These are phyloP conservation scores for Lycocerus yunnanus DNA, from an alignment of 2,888 invertebrate species.

Conservation along the genomic window DNA sequence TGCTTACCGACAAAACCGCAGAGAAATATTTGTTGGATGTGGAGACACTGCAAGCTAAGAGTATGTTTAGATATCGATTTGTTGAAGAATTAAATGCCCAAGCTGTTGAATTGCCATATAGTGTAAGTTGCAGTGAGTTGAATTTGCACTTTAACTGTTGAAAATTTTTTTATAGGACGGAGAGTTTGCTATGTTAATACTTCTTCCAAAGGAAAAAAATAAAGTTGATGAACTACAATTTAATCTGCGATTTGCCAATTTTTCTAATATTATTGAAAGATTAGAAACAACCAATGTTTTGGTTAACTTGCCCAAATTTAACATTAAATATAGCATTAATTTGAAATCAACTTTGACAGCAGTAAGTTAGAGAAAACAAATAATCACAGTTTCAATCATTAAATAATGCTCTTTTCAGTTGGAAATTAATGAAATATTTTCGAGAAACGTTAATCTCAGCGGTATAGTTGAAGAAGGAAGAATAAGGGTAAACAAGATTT, in stretches of 20 bases:
- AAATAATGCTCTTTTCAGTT: conserved; percentile 57
- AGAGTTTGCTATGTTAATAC: conserved; percentile 65
- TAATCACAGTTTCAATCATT: background rate
- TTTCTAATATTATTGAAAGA: conserved; percentile 56
- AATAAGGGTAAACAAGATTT: conserved; percentile 60
- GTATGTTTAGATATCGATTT: conserved; percentile 65
- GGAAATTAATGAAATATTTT: conserved; percentile 63
- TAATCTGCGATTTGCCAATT: conserved; percentile 62
- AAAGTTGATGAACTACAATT: conserved; percentile 58
- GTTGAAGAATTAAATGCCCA: conserved; percentile 68
- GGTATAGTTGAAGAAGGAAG: conserved; percentile 57
- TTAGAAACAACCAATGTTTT: conserved; percentile 60
- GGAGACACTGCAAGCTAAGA: conserved; percentile 71
- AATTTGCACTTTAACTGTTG: background rate
- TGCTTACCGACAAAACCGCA: conserved; percentile 69
- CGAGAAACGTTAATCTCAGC: conserved; percentile 61
- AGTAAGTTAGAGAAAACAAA: no score
- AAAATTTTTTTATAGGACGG: conserved; percentile 62
- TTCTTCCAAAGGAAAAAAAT: conserved; percentile 62
- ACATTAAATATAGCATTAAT: no score
- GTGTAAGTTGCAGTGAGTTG: conserved; percentile 58
- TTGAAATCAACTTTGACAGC: no score
- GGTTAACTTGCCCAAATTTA: conserved; percentile 65
- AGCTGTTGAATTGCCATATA: conserved; percentile 73
- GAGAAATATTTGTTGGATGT: no score